Base-by-base conservation (phyloP, 2,113 vertebrate genomes). In the Smithornis capensis region DNA sequence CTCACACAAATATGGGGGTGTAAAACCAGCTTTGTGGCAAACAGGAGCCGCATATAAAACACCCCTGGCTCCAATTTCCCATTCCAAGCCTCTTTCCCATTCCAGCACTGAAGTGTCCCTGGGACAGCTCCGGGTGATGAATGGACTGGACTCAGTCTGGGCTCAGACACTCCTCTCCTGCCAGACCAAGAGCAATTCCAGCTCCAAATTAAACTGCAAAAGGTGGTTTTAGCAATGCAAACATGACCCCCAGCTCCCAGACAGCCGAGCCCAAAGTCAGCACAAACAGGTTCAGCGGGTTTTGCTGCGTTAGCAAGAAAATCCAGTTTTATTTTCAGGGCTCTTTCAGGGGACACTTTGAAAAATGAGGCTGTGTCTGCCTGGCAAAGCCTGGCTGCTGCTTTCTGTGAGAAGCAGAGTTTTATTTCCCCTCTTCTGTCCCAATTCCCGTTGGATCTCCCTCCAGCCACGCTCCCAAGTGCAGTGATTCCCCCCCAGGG, bases 231-330 rank as follows among this genome's bases (percentile, higher is more conserved):
- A n/a, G 47, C 56, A 49, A 24, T 40, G 47, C 44, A 31, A 91
- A 57, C 37, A 5, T 3, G 40, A 56, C 24, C 15, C 23, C 13
- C 63, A 37, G 59, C 40, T 73, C 56, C 18, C 0, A 0, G 22
- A 21, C 9, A 62, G 19, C 50, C 3, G 9, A 57, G 9, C 63
- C 77, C 49, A 5, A 44, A 65, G 42, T 50, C 88, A 95, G 94
- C 79, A 94, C 55, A 88, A 74, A 84, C 0, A 47, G 50, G 59
- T 35, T 74, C n/a, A 8, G 67, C 11, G 73, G 80, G 64, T 19
- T 67, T 19, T 83, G 86, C 60, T 22, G 42, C 80, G 16, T 42
- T 19, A 77, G 83, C 59, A 77, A 38, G 19, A 18, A 91, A 59
- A 16, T 28, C 62, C 10, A 8, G 16, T 14, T 84, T 45, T 56